Evolutionary conservation across 2,888 invertebrate species (phyloP).

Genomic region (Phyllotreta striolata): DNA sequence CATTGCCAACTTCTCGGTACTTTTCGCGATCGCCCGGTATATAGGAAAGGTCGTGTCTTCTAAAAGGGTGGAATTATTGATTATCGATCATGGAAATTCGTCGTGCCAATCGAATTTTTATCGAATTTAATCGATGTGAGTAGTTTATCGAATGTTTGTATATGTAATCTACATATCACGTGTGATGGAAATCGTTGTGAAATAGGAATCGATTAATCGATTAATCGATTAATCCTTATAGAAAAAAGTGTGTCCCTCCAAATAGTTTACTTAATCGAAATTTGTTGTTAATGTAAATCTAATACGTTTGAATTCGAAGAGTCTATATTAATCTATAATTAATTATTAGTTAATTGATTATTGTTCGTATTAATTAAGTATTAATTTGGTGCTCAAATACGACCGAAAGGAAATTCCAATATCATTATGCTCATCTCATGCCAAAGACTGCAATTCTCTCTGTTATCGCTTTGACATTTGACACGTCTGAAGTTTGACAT

Average conservation of each 20-base stretch:
- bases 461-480: conserved; percentile 1
- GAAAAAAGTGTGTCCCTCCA: too few species aligned
- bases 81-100: background rate
- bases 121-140: background rate
- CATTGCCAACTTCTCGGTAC: too few species aligned
- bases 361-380: background rate
- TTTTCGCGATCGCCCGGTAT: background rate
- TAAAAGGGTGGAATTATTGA: background rate
- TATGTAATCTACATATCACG: too few species aligned
- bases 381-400: background rate
- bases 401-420: background rate
- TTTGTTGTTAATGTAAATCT: too few species aligned
- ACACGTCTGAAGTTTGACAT: background rate
- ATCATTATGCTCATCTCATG: conserved; percentile 13
- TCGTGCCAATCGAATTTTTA: background rate
- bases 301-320: too few species aligned
- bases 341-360: too few species aligned
- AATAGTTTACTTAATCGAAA: too few species aligned
- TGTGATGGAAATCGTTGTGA: too few species aligned
- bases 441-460: conserved; percentile 14
- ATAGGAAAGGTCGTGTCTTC: background rate
- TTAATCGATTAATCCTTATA: too few species aligned
- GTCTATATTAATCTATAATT: too few species aligned
- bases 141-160: too few species aligned
- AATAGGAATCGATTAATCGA: too few species aligned